Evolutionary conservation across 2,113 vertebrate genomes (phyloP).

Genomic region (Hystrix cristata): DNA sequence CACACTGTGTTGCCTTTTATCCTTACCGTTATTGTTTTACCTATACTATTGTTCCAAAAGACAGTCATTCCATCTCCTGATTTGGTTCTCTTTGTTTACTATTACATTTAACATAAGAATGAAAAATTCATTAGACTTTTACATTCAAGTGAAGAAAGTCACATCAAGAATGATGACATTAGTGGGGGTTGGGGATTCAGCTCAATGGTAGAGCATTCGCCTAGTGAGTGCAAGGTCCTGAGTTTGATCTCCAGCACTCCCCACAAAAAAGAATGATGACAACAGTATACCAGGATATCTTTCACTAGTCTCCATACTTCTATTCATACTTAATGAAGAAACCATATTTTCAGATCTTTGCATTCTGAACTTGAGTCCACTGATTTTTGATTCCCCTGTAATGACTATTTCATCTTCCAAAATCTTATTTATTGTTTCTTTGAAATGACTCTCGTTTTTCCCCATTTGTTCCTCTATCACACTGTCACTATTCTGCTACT

Average conservation of each 20-base stretch:
- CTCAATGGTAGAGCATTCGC: too few relatives aligned
- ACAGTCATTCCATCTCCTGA: neutral
- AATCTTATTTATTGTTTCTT: conserved; percentile 27
- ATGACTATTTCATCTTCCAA: neutral
- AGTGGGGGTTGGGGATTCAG: too few relatives aligned
- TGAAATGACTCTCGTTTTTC: conserved; percentile 1
- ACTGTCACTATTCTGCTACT: neutral
- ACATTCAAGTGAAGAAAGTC: conserved; percentile 21
- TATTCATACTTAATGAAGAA: conserved; percentile 26
- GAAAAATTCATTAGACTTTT: neutral
- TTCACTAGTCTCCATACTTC: neutral
- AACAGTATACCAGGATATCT: neutral
- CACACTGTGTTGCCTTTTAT: neutral
- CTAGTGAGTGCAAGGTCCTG: too few relatives aligned
- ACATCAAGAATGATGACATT: conserved; percentile 9
- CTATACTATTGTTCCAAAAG: neutral
- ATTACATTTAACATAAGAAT: conserved; percentile 23
- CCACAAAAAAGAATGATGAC: neutral
- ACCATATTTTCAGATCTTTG: neutral
- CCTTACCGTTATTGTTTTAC: neutral
- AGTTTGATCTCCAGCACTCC: too few relatives aligned
- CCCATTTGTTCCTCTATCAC: neutral
- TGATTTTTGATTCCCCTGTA: conserved; percentile 33
- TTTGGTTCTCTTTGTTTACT: conserved; percentile 21
- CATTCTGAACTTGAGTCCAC: neutral